Conservation (phyloP, 2,113 vertebrate genomes). For the Stigmatopora nigra region DNA sequence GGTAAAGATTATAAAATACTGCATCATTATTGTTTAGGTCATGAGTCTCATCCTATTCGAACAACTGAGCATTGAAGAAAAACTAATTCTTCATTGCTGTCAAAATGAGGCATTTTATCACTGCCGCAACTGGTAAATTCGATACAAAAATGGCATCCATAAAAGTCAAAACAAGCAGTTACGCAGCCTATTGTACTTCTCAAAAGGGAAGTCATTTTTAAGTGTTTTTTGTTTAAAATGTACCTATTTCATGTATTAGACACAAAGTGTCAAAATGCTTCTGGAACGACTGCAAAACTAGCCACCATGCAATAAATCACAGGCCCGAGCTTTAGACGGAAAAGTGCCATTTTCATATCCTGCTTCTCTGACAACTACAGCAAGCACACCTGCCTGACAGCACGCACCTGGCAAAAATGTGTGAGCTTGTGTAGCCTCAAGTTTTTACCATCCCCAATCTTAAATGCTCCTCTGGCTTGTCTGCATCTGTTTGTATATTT, state of each 20-base stretch:
- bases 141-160: too few species aligned
- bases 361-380: constrained; percentile 30
- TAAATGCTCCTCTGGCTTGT: constrained; percentile 44
- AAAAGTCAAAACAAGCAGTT: too few species aligned
- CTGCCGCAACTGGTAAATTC: neutral
- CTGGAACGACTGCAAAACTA: neutral
- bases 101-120: neutral
- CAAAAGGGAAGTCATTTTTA: too few species aligned
- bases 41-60: neutral
- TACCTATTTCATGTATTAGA: too few species aligned
- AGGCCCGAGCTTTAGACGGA: neutral
- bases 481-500: constrained; percentile 59
- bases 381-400: constrained; percentile 35
- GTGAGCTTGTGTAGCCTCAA: constrained; percentile 38
- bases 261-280: neutral
- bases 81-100: neutral
- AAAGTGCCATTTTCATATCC: constrained; percentile 10
- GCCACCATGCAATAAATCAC: too few species aligned
- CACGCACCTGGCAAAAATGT: constrained; percentile 42
- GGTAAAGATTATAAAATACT: neutral
- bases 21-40: neutral
- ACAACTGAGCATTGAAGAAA: neutral
- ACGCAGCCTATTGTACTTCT: too few species aligned
- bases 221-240: too few species aligned
- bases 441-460: constrained; percentile 50